A percentile compares a stretch with the other conserved stretches of the same genome.
Conservation (phyloP, 1,140 invertebrate species). For the Cylas formicarius region DNA sequence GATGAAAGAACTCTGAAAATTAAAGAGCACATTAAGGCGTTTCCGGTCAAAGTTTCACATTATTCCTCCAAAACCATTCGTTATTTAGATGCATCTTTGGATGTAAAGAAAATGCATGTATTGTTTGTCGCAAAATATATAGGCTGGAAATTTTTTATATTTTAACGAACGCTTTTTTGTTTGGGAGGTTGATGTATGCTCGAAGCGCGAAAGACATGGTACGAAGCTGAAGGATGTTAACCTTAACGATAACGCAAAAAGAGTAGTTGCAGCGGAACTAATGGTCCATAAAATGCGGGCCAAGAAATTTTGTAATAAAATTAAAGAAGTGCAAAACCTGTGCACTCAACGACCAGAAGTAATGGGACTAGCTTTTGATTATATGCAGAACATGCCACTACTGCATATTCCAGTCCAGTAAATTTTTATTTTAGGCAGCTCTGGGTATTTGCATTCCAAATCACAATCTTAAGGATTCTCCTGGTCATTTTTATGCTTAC, state of each 20-base stretch:
- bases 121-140: too few relatives aligned
- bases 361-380: constrained; percentile 33
- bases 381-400: constrained; percentile 36
- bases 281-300: constrained; percentile 25
- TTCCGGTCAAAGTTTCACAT: too few relatives aligned
- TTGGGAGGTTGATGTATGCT: too few relatives aligned
- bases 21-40: too few relatives aligned
- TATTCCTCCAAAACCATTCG: too few relatives aligned
- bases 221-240: constrained; percentile 8
- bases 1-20: too few relatives aligned
- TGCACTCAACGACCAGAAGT: constrained; percentile 19
- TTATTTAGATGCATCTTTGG: too few relatives aligned
- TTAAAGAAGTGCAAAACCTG: constrained; percentile 21
- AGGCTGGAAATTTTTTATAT: too few relatives aligned
- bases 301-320: constrained; percentile 32
- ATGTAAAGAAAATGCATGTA: too few relatives aligned
- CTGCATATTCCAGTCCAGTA: constrained; percentile 17
- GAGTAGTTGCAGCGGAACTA: constrained; percentile 28
- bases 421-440: constrained; percentile 31
- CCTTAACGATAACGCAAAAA: constrained; percentile 26
- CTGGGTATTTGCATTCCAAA: constrained; percentile 32
- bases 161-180: too few relatives aligned
- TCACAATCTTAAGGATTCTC: constrained; percentile 33
- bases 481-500: constrained; percentile 29
- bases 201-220: constrained; percentile 24